These are phyloP conservation scores for Aythya baeri DNA, from an alignment of 2,113 vertebrate genomes.

Conservation along the genomic window DNA sequence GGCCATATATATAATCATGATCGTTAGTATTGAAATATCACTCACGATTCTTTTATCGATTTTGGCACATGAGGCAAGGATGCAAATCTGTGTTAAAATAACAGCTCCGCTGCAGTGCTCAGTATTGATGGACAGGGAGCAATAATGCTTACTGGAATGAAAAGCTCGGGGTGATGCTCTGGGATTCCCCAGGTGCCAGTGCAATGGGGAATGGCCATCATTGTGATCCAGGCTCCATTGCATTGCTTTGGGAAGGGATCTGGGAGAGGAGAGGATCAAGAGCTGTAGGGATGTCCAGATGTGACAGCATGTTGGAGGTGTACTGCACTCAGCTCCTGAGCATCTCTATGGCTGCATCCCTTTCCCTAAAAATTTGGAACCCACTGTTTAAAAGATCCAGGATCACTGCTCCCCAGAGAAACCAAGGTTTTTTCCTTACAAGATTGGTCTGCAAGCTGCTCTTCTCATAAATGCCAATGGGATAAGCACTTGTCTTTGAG, in stretches of 20 bases:
- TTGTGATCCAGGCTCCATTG: background rate
- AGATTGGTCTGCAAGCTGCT: rapidly evolving
- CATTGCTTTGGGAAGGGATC: background rate
- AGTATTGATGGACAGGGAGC: background rate
- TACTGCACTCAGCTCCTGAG: too few relatives aligned
- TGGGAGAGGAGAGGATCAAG: background rate
- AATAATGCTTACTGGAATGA: background rate
- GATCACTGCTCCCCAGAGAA: background rate
- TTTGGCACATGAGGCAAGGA: background rate
- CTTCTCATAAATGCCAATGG: too few relatives aligned
- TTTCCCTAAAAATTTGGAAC: background rate
- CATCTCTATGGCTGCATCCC: background rate
- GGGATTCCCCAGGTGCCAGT: background rate
- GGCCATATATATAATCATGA: background rate
- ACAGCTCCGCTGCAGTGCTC: background rate
- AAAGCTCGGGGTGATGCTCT: background rate
- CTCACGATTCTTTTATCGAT: background rate
- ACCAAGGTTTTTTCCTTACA: rapidly evolving
- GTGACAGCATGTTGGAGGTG: background rate
- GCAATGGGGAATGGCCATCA: too few relatives aligned
- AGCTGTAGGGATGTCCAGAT: background rate
- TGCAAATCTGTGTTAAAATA: background rate
- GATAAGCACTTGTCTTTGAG: background rate
- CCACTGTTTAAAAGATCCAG: background rate
- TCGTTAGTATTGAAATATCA: background rate